These are phyloP conservation scores for Caenorhabditis uteleia DNA, from an alignment of 2,888 invertebrate genomes.

Conservation along the genomic window DNA sequence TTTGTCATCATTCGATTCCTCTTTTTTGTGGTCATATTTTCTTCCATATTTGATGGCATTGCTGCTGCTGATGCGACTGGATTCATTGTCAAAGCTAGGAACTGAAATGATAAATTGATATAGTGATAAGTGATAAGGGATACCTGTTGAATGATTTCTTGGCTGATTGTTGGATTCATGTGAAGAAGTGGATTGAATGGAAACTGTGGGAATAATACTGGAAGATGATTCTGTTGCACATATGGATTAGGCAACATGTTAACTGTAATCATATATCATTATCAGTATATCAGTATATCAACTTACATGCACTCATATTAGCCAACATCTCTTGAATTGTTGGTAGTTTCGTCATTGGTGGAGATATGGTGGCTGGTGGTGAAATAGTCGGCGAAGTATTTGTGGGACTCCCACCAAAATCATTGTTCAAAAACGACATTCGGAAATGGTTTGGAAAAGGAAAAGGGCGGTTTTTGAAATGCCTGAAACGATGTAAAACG, in stretches of 20 bases:
- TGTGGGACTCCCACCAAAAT: too few species aligned
- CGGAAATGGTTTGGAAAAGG: too few species aligned
- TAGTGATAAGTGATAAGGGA: neutral
- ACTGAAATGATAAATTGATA: too few species aligned
- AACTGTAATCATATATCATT: too few species aligned
- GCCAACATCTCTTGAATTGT: slow-evolving; percentile 31
- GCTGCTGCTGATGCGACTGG: neutral
- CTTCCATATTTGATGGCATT: too few species aligned
- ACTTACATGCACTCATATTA: slow-evolving; percentile 22
- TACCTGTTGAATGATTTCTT: slow-evolving; percentile 36
- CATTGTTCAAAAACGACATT: slow-evolving; percentile 38
- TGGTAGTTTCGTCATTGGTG: slow-evolving; percentile 13
- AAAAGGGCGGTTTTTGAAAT: neutral
- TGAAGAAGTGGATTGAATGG: slow-evolving; percentile 38
- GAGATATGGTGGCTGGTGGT: slow-evolving; percentile 23
- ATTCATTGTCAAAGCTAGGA: neutral
- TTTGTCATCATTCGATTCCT: slow-evolving; percentile 18
- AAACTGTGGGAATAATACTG: slow-evolving; percentile 7
- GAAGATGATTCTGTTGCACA: slow-evolving; percentile 14
- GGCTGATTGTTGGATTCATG: slow-evolving; percentile 23
- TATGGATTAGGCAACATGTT: slow-evolving; percentile 18
- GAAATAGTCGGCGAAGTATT: neutral
- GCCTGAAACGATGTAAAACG: neutral
- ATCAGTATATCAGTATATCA: too few species aligned
- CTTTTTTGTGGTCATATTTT: too few species aligned